These are phyloP conservation scores for Caenorhabditis wallacei DNA, from an alignment of 2,888 invertebrate species.

Conservation along the genomic window DNA sequence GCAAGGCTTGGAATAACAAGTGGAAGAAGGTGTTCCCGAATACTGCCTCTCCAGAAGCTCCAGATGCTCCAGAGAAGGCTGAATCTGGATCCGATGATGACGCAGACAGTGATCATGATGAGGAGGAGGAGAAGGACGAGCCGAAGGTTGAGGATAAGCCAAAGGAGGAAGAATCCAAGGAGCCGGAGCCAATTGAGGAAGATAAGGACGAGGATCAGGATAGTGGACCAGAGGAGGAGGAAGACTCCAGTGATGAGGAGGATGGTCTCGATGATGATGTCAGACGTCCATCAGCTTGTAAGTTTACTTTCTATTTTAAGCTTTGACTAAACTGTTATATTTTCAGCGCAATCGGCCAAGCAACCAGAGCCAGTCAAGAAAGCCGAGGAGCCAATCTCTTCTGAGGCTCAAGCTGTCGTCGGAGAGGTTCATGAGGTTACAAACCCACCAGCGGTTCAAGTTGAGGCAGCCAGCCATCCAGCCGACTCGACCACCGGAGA, in stretches of 20 bases:
- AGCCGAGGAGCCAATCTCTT: neutral
- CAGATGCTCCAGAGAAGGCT: constrained; percentile 2
- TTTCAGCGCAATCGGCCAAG: neutral
- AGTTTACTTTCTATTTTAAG: neutral
- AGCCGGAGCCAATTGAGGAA: neutral
- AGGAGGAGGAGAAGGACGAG: constrained; percentile 1
- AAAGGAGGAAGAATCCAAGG: neutral
- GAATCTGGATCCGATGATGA: neutral
- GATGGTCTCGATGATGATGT: constrained; percentile 24
- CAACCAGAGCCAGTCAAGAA: neutral
- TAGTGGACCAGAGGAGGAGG: constrained; percentile 1
- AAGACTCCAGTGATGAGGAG: constrained; percentile 23
- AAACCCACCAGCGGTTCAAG: neutral
- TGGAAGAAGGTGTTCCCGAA: constrained; percentile 44
- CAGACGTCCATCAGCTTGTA: constrained; percentile 15
- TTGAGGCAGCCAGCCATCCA: constrained; percentile 2
- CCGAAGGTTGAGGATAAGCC: neutral
- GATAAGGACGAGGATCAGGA: constrained; percentile 7
- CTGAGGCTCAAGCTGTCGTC: constrained; percentile 1
- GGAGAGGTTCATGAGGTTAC: neutral
- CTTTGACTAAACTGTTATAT: neutral
- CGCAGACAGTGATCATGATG: constrained; percentile 7
- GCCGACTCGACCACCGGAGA: constrained; percentile 45
- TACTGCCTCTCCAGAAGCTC: neutral
- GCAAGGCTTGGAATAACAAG: constrained; percentile 18